A percentile compares a stretch with the other conserved stretches of the same genome.
Conservation (phyloP, 1,140 invertebrate genomes). For the Antheraea pernyi region DNA sequence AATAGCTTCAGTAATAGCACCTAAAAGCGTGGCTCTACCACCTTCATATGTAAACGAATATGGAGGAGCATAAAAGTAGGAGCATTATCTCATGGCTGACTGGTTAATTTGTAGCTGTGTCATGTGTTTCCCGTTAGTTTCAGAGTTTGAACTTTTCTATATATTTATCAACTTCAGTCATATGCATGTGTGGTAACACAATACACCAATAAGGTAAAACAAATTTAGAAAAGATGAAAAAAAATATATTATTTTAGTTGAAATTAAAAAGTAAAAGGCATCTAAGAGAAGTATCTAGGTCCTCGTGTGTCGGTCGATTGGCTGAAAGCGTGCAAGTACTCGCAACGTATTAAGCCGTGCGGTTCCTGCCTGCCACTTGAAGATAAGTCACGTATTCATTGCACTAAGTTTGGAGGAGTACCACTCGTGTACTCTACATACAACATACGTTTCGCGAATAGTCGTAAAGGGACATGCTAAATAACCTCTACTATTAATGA, state of each 20-base stretch:
- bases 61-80: too few species aligned
- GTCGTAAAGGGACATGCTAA: not conserved
- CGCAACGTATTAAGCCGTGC: slow-evolving; percentile 22
- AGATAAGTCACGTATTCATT: slow-evolving; percentile 55
- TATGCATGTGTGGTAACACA: too few species aligned
- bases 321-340: slow-evolving; percentile 35
- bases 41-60: too few species aligned
- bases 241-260: not conserved
- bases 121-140: too few species aligned
- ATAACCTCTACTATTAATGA: not conserved
- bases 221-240: too few species aligned
- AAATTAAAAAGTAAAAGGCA: not conserved
- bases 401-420: slow-evolving; percentile 41
- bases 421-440: not conserved
- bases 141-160: too few species aligned
- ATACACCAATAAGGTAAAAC: too few species aligned
- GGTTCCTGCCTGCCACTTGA: slow-evolving; percentile 32
- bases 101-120: too few species aligned
- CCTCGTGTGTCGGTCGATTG: slow-evolving; percentile 23
- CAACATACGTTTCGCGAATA: not conserved
- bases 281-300: slow-evolving; percentile 2
- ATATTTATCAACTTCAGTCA: too few species aligned
- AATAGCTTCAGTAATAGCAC: too few species aligned
- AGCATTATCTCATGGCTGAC: too few species aligned
- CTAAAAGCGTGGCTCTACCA: too few species aligned